phyloP scores from a whole-genome alignment of 2,888 invertebrate genomes.

The Melieria omissa region DNA sequence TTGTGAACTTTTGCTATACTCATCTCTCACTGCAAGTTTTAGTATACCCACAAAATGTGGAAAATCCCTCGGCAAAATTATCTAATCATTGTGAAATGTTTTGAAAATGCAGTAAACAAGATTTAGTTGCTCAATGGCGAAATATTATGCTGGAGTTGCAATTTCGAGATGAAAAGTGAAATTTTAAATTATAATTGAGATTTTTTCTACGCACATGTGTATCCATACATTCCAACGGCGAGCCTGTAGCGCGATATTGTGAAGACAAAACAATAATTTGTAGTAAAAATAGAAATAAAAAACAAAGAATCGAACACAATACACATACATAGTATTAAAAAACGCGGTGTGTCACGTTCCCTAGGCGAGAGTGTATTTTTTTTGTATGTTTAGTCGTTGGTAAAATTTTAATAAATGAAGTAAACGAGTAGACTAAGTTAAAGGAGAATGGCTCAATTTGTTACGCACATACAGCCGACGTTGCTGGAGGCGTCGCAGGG shows the following conservation, averaged over 20 bases:
- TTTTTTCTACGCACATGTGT: not conserved
- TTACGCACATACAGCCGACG: slow-evolving; percentile 72
- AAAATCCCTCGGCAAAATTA: slow-evolving; percentile 35
- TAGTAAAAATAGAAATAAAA: not conserved
- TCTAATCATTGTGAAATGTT: slow-evolving; percentile 29
- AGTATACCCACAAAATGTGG: slow-evolving; percentile 45
- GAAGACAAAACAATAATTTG: not conserved
- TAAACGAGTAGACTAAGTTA: not conserved
- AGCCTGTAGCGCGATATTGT: not conserved
- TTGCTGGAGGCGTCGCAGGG: slow-evolving; percentile 71
- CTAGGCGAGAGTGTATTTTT: not conserved
- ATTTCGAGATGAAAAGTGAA: not conserved
- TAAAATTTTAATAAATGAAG: not conserved
- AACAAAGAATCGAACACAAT: not conserved
- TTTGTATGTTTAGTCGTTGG: not conserved
- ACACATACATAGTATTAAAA: not conserved
- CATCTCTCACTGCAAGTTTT: slow-evolving; percentile 32
- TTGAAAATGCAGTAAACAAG: not conserved
- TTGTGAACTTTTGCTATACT: slow-evolving; percentile 27
- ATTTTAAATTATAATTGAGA: not conserved
- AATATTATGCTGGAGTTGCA: too few relatives aligned
- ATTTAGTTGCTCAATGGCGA: too few relatives aligned
- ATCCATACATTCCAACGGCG: not conserved
- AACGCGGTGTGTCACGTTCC: not conserved
- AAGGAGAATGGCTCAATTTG: slow-evolving; percentile 70